These are phyloP conservation scores for Caprella mutica DNA, from an alignment of 2,888 invertebrate genomes.

Conservation along the genomic window DNA sequence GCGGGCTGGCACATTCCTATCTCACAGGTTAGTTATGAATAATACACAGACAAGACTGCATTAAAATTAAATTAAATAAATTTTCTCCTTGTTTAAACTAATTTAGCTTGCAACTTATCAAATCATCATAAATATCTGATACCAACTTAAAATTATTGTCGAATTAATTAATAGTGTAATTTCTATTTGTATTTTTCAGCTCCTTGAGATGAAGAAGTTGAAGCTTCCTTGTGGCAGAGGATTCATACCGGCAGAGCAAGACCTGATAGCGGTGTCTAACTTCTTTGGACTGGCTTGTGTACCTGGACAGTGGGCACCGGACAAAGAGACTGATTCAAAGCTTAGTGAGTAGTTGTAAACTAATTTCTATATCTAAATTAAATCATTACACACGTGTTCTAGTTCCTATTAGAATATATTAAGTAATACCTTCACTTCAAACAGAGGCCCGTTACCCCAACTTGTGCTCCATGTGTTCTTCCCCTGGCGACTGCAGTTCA, in stretches of 20 bases:
- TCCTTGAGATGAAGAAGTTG: slow-evolving; percentile 60
- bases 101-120: too few species aligned
- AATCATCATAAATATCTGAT: too few species aligned
- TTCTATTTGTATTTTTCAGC: slow-evolving; percentile 47
- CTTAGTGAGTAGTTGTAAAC: slow-evolving; percentile 53
- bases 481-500: slow-evolving; percentile 62
- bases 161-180: too few species aligned
- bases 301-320: slow-evolving; percentile 71
- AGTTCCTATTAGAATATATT: too few species aligned
- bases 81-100: too few species aligned
- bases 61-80: too few species aligned
- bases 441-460: slow-evolving; percentile 63
- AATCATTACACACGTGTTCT: neutral
- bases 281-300: slow-evolving; percentile 74
- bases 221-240: slow-evolving; percentile 56
- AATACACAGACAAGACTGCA: too few species aligned
- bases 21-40: slow-evolving; percentile 51
- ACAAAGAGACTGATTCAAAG: slow-evolving; percentile 55
- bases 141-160: too few species aligned
- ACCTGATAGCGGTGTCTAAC: slow-evolving; percentile 63
- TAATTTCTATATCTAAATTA: neutral
- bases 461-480: slow-evolving; percentile 64
- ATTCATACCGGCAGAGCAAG: slow-evolving; percentile 62
- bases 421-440: too few species aligned
- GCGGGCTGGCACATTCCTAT: slow-evolving; percentile 76